Evolutionary conservation across 2,113 vertebrate species (phyloP), one percentile per base, ranked within the genome.

Genomic region (Esox niger): DNA sequence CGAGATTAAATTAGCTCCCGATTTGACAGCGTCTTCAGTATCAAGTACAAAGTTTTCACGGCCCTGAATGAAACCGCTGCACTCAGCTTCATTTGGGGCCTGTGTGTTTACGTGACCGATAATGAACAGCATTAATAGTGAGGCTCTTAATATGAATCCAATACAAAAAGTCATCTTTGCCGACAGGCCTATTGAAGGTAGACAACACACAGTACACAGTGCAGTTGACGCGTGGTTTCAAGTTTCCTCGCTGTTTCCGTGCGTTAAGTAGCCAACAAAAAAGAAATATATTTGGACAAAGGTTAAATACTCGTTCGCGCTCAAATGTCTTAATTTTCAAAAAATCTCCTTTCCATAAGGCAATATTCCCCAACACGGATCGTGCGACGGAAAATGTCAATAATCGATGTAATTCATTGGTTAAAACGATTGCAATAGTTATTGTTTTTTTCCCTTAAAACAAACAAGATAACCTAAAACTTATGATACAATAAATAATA

Each of bases 1-100:
- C 0, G 69, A 80, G 68, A 96, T 75, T 74, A 94, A 93, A 2
- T 79, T 90, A 59, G 95, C 96, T 32, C 95, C 97, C 0, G 79
- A 84, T 9, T 80, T 66, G 38, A 96, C 93, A 0, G 95, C 94
- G 31, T 93, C 92, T 0, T 91, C 86, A 0, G 83, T 80, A 77
- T 96, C 93, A 73, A 98, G 79, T 58, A 95, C 93, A 60, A 96
- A 95, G 59, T 89, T 73, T 0, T 84, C 68, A 33, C 86, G 74
- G 0, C 93, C 93, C 1, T 77, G 1, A 0, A 68, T 88, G 4
- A 94, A 95, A 0, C 62, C 3, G 0, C 21, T 68, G 66, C 84
- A 88, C 2, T 0, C 6, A 29, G 3, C 32, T 32, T 32, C 29
- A 59, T 21, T 31, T 20, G 57, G 30, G 13, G n/a, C 59, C 32